Evolutionary conservation across 2,888 invertebrate species (phyloP).

Genomic region (Nipponacmea schrenckii): DNA sequence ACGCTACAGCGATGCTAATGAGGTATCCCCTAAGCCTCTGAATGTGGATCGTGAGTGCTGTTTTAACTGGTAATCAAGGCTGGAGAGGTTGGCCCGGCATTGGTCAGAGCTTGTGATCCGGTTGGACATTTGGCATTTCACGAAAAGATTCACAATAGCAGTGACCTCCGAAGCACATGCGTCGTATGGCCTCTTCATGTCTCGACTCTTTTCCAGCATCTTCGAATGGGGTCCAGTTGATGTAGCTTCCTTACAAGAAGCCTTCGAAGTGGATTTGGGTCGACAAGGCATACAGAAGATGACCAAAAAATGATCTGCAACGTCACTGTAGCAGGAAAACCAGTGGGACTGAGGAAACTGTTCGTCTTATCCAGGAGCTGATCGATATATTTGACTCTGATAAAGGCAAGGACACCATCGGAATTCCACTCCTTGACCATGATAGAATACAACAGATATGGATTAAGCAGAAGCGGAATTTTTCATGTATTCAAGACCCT

Average conservation of each 20-base stretch:
- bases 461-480: too few relatives aligned
- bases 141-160: conserved; percentile 29
- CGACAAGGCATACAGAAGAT: conserved; percentile 20
- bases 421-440: too few relatives aligned
- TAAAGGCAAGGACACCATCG: conserved; percentile 17
- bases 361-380: conserved; percentile 20
- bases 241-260: conserved; percentile 28
- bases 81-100: neutral
- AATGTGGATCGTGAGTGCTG: conserved; percentile 44
- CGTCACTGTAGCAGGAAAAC: conserved; percentile 36
- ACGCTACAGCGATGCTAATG: conserved; percentile 28
- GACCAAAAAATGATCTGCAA: conserved; percentile 29
- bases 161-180: conserved; percentile 35
- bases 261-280: conserved; percentile 37
- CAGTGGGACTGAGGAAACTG: conserved; percentile 29
- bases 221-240: conserved; percentile 39
- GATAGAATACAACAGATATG: too few relatives aligned
- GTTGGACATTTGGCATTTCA: conserved; percentile 44
- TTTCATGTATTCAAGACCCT: too few relatives aligned
- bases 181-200: conserved; percentile 39
- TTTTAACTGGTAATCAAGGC: neutral
- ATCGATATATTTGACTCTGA: conserved; percentile 17
- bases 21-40: conserved; percentile 30
- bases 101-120: conserved; percentile 27
- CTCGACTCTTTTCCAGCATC: conserved; percentile 31